Evolutionary conservation across 2,797 vertebrate genomes (phyloP), one percentile per base, ranked within the genome.

Genomic region (Botia almorhae): DNA sequence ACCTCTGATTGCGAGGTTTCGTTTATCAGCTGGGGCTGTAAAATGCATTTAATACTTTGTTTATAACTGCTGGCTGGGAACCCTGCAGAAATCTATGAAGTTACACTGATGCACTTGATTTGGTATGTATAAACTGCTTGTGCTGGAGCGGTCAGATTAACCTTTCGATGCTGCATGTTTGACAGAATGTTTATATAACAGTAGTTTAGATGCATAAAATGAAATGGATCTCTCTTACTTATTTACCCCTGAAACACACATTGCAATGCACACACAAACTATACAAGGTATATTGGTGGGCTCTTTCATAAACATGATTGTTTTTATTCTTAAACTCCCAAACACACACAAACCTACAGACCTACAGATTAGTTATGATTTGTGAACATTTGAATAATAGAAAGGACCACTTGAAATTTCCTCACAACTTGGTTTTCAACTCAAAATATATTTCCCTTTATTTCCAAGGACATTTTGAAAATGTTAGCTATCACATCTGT

Each of bases 71-170:
- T 21, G 58, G 69, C 63, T 68, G n/a, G 81, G 84, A 83, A 87
- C 82, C 68, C 81, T 81, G 71, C 46, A 69, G 33, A 84, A 29
- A 19, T 71, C 50, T 36, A 65, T 63, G 19, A 53, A 55, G 36
- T 10, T 60, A 85, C 82, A 85, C 74, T 63, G 61, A 87, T 90
- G 85, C 86, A 86, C 81, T 85, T 81, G 60, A 80, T 58, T 64
- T 11, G 39, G 81, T 76, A 81, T 73, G 10, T 75, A 83, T 88
- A 89, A 91, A 89, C 86, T 84, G 33, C 72, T 63, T 46, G 64
- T 72, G 67, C 14, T 50, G 73, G 7, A 67, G 21, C 2, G 0
- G 79, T 29, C 29, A 75, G 33, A 56, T 50, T 75, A 53, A 72
- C n/a, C 61, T 78, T 70, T 50, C 69, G 50, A 82, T 51, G 58